Conservation (phyloP, 1,140 invertebrate species). For the Idris sp. region DNA sequence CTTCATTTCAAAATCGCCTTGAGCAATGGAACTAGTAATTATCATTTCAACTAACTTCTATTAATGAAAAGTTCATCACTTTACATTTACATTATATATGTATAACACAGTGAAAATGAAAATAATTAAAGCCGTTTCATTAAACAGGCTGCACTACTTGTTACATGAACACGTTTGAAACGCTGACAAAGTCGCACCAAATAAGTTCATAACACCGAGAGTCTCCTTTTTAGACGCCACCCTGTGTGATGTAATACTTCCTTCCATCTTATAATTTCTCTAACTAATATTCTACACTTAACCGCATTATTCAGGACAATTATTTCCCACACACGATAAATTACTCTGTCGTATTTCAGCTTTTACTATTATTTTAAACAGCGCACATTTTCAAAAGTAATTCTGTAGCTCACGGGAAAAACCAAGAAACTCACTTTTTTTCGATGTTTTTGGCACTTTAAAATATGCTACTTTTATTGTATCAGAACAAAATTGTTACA, state of each 20-base stretch:
- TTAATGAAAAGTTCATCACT: not conserved
- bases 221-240: constrained; percentile 2
- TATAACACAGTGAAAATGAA: constrained; percentile 8
- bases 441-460: too few relatives aligned
- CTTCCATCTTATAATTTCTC: constrained; percentile 12
- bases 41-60: too few relatives aligned
- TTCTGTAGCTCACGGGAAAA: too few relatives aligned
- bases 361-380: too few relatives aligned
- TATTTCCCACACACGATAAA: constrained; percentile 14
- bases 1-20: too few relatives aligned
- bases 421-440: too few relatives aligned
- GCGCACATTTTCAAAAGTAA: too few relatives aligned
- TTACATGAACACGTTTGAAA: constrained; percentile 16
- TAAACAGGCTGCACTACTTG: too few relatives aligned
- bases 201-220: constrained; percentile 11
- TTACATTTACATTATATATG: too few relatives aligned
- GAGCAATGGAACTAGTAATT: too few relatives aligned
- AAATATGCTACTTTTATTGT: too few relatives aligned
- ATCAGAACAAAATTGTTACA: too few relatives aligned
- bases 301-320: constrained; percentile 15
- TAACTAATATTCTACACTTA: constrained; percentile 11
- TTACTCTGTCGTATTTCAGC: not conserved
- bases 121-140: constrained; percentile 7
- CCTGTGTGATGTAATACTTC: constrained; percentile 7
- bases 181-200: constrained; percentile 6